Conservation (phyloP, 1,140 invertebrate genomes). For the Pteromalus puparum region DNA sequence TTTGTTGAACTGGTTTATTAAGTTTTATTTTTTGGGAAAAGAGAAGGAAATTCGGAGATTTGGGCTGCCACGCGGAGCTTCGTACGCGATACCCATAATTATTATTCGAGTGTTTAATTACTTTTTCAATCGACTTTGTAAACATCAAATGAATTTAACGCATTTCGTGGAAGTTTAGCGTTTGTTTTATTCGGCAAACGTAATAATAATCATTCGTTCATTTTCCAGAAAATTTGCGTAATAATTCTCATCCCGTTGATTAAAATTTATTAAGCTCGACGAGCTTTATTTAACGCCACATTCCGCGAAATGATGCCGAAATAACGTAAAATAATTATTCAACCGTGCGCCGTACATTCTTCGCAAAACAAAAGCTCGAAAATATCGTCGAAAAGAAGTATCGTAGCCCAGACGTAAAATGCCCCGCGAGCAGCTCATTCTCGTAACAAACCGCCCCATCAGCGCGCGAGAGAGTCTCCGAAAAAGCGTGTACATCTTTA, state of each 20-base stretch:
- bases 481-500: conserved; percentile 6
- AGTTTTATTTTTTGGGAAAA: neutral
- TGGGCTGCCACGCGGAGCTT: no score
- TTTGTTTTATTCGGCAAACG: neutral
- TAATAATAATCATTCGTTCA: neutral
- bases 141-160: no score
- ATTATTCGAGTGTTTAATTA: no score
- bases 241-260: neutral
- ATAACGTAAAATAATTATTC: no score
- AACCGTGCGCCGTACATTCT: neutral
- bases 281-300: neutral
- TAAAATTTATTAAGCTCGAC: neutral
- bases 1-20: neutral
- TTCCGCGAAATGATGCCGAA: no score
- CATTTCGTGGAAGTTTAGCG: no score
- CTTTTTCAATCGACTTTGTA: no score
- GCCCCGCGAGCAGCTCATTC: neutral
- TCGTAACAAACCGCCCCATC: neutral
- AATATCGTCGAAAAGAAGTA: neutral
- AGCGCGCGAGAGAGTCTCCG: no score
- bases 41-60: neutral
- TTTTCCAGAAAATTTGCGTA: neutral
- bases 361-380: neutral
- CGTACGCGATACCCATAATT: no score
- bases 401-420: neutral